phyloP scores from a whole-genome alignment of 2,888 invertebrate genomes.

The Himalopsyche anomala region DNA sequence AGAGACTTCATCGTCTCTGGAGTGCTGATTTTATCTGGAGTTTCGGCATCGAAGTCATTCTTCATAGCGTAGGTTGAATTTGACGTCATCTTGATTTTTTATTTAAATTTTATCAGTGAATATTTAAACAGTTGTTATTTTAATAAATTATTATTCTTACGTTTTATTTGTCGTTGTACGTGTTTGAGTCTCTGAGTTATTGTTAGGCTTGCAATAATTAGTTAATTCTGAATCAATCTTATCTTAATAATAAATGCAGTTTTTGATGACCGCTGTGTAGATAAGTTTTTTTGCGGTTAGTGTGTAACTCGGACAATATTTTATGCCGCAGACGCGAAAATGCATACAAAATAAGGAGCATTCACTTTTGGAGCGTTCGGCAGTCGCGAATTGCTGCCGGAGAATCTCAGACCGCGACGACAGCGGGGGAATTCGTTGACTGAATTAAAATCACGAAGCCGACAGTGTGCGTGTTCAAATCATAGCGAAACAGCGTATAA shows the following conservation, averaged over 20 bases:
- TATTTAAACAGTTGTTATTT: not conserved
- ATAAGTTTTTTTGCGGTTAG: no score
- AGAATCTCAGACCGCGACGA: constrained; percentile 1
- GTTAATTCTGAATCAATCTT: no score
- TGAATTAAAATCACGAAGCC: not conserved
- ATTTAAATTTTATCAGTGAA: not conserved
- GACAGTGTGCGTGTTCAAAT: constrained; percentile 1
- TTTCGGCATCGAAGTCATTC: constrained; percentile 64
- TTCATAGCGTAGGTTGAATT: constrained; percentile 65
- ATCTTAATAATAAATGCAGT: no score
- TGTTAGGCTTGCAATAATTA: no score
- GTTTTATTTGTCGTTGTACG: no score
- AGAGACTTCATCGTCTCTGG: constrained; percentile 61
- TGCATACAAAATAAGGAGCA: not conserved
- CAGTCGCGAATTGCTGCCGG: not conserved
- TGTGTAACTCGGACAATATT: not conserved
- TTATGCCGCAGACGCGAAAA: constrained; percentile 10
- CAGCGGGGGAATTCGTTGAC: not conserved
- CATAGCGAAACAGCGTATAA: not conserved
- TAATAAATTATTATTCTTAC: not conserved
- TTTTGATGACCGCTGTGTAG: not conserved
- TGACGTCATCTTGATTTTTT: constrained; percentile 54
- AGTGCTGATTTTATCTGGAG: constrained; percentile 61
- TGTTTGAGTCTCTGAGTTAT: no score
- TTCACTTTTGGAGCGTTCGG: not conserved